These are phyloP conservation scores for Agrypnus murinus DNA, from an alignment of 2,888 invertebrate genomes.

Conservation along the genomic window DNA sequence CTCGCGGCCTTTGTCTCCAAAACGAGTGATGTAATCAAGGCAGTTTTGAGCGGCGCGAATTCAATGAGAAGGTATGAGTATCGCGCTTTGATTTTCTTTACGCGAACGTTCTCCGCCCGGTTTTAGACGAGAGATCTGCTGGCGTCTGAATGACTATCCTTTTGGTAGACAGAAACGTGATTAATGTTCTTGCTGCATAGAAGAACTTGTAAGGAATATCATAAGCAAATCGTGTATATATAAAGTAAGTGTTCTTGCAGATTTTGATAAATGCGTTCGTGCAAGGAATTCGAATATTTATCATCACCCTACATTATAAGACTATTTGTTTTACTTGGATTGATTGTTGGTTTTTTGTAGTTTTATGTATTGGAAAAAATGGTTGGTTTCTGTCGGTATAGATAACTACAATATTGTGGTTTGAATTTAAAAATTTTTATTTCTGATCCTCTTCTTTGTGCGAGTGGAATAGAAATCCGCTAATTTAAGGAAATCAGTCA, in stretches of 20 bases:
- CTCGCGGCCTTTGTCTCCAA: conserved; percentile 30
- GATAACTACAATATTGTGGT: no score
- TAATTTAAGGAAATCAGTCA: no score
- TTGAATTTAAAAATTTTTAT: no score
- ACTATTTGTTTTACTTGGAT: conserved; percentile 12
- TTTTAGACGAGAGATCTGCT: conserved; percentile 22
- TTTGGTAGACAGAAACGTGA: conserved; percentile 25
- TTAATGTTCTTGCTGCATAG: conserved; percentile 28
- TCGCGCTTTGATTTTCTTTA: conserved; percentile 32
- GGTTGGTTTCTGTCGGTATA: no score
- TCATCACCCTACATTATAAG: neutral
- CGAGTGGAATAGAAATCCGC: no score
- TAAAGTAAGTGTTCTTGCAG: conserved; percentile 10
- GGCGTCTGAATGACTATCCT: conserved; percentile 30
- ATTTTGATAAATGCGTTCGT: conserved; percentile 18
- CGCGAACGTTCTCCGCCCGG: conserved; percentile 25
- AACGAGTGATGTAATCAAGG: conserved; percentile 33
- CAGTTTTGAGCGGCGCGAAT: conserved; percentile 33
- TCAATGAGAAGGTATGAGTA: conserved; percentile 30
- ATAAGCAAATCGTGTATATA: conserved; percentile 26
- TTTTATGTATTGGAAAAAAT: no score
- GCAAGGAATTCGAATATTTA: conserved; percentile 14
- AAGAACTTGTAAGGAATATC: conserved; percentile 25
- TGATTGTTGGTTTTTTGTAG: conserved; percentile 5
- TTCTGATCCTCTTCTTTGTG: no score